Conservation (phyloP, 2,888 invertebrate species). For the Leptodirus hochenwartii region DNA sequence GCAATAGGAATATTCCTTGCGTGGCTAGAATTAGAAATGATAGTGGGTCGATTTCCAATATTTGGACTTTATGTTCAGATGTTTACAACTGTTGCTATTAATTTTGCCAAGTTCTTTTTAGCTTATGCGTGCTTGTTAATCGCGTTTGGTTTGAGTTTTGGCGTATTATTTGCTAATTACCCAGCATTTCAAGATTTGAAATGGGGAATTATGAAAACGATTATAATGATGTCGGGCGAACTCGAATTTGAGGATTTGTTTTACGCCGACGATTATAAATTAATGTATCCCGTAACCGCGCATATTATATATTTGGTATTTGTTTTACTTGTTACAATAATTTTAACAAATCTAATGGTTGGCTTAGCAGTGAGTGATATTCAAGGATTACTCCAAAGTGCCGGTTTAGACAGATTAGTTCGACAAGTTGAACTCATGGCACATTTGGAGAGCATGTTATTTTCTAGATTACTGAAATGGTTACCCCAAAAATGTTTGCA, state of each 20-base stretch:
- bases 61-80: constrained; percentile 77
- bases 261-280: constrained; percentile 31
- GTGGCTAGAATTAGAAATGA: constrained; percentile 74
- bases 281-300: constrained; percentile 52
- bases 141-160: constrained; percentile 65
- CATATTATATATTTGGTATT: constrained; percentile 60
- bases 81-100: constrained; percentile 70
- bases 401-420: constrained; percentile 61
- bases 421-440: constrained; percentile 69
- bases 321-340: constrained; percentile 62
- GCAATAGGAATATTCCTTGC: constrained; percentile 62
- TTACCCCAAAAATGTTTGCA: constrained; percentile 39
- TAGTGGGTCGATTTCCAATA: constrained; percentile 69
- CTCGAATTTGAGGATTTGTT: constrained; percentile 73
- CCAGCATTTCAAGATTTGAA: constrained; percentile 47
- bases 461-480: constrained; percentile 52
- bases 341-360: constrained; percentile 65
- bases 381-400: constrained; percentile 60
- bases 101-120: constrained; percentile 63
- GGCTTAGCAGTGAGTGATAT: constrained; percentile 77
- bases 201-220: constrained; percentile 51
- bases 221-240: constrained; percentile 82
- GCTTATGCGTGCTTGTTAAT: constrained; percentile 66
- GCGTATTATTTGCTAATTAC: constrained; percentile 64
- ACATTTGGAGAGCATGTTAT: constrained; percentile 65